Conservation (phyloP, 2,113 vertebrate species). For the Periophthalmodon schlosseri region DNA sequence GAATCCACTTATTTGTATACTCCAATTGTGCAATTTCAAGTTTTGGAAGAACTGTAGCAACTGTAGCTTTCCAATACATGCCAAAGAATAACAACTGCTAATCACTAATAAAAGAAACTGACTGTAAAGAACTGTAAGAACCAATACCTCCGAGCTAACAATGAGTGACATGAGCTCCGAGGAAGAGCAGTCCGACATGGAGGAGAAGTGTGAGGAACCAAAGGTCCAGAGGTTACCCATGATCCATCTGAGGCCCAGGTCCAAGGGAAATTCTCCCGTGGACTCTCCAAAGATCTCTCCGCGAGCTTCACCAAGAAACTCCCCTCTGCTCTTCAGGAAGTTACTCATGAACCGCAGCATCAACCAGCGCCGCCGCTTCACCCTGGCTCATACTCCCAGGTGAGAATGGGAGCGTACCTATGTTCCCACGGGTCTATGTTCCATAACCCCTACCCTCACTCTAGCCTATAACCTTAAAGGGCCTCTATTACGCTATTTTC, state of each 20-base stretch:
- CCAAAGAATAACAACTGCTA: neutral
- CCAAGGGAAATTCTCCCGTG: slow-evolving; percentile 60
- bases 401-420: slow-evolving; percentile 17
- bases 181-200: slow-evolving; percentile 55
- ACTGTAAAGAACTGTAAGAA: neutral
- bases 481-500: too few relatives aligned
- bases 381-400: slow-evolving; percentile 87
- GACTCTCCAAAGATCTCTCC: slow-evolving; percentile 78
- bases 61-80: too few relatives aligned
- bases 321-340: slow-evolving; percentile 86
- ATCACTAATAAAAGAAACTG: too few relatives aligned
- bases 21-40: too few relatives aligned
- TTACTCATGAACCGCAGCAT: slow-evolving; percentile 85
- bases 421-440: too few relatives aligned
- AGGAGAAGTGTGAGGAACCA: slow-evolving; percentile 20
- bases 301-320: slow-evolving; percentile 73
- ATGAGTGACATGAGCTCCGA: slow-evolving; percentile 68
- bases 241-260: slow-evolving; percentile 62
- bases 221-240: slow-evolving; percentile 31
- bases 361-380: slow-evolving; percentile 90
- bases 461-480: too few relatives aligned
- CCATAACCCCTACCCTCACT: too few relatives aligned
- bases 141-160: neutral
- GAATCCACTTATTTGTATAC: too few relatives aligned
- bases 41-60: neutral